Evolutionary conservation across 2,888 invertebrate genomes (phyloP).

Genomic region (Bugulina stolonifera): DNA sequence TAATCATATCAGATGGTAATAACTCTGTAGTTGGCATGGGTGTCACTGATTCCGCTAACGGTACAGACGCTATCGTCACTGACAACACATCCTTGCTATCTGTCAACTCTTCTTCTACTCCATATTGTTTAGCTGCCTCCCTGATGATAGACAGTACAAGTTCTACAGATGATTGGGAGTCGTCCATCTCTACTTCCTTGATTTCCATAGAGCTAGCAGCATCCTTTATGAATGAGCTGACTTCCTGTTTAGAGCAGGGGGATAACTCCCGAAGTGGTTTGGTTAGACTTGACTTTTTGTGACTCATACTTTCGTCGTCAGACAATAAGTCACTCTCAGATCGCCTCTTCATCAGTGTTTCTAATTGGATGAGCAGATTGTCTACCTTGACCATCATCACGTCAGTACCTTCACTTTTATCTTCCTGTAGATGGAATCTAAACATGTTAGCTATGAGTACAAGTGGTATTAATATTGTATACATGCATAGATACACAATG

Average conservation of each 20-base stretch:
- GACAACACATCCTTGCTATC: too few species aligned
- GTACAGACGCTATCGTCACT: too few species aligned
- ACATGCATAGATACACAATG: too few species aligned
- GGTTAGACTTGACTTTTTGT: not conserved
- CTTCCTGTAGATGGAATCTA: too few species aligned
- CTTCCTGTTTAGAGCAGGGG: conserved; percentile 10
- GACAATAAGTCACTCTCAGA: too few species aligned
- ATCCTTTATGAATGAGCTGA: not conserved
- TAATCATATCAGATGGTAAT: too few species aligned
- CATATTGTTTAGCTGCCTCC: not conserved
- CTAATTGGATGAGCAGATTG: not conserved
- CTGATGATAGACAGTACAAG: conserved; percentile 6
- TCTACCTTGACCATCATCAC: not conserved
- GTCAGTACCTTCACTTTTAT: not conserved
- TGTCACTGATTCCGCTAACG: too few species aligned
- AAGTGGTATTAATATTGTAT: too few species aligned
- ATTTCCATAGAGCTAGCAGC: conserved; percentile 9
- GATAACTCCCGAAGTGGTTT: conserved; percentile 15
- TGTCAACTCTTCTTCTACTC: not conserved
- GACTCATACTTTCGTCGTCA: not conserved
- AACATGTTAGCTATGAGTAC: too few species aligned
- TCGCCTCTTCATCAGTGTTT: not conserved
- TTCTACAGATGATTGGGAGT: conserved; percentile 12
- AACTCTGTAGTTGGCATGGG: too few species aligned
- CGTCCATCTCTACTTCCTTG: not conserved